Evolutionary conservation across 2,797 vertebrate species (phyloP).

Genomic region (Avahi laniger): DNA sequence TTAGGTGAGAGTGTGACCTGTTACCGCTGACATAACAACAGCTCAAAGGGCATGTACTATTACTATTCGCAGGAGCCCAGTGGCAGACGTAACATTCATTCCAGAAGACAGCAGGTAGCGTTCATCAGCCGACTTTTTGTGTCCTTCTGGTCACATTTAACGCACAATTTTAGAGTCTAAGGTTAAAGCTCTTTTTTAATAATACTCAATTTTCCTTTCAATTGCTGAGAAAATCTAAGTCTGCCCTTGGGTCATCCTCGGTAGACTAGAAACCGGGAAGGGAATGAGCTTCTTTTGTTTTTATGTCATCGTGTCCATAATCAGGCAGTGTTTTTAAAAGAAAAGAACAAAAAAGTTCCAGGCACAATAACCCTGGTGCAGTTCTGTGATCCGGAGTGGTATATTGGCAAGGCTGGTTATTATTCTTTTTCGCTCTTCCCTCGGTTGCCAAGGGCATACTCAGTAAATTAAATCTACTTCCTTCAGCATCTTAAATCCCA

Average conservation of each 20-base stretch:
- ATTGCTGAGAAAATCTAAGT: conserved; percentile 17
- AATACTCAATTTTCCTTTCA: conserved; percentile 29
- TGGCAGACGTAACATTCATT: neutral
- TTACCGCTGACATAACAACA: neutral
- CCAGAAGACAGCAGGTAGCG: neutral
- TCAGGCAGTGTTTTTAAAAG: conserved; percentile 26
- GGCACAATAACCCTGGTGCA: neutral
- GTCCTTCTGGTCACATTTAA: neutral
- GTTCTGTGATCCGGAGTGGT: neutral
- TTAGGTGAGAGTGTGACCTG: neutral
- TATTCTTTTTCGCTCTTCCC: neutral
- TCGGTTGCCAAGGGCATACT: conserved; percentile 20
- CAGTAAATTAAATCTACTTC: conserved; percentile 52
- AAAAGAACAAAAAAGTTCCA: conserved; percentile 19
- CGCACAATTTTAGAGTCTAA: neutral
- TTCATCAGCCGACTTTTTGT: neutral
- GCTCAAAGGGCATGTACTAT: neutral
- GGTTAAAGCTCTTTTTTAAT: conserved; percentile 5
- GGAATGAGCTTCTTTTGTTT: neutral
- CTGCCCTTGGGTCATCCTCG: neutral
- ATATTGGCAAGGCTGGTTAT: neutral
- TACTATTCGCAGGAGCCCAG: neutral
- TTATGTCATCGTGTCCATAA: neutral
- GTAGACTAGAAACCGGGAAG: neutral
- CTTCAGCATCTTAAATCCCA: neutral